Conservation (phyloP, 2,797 vertebrate species). For the Crocidura indochinensis region DNA sequence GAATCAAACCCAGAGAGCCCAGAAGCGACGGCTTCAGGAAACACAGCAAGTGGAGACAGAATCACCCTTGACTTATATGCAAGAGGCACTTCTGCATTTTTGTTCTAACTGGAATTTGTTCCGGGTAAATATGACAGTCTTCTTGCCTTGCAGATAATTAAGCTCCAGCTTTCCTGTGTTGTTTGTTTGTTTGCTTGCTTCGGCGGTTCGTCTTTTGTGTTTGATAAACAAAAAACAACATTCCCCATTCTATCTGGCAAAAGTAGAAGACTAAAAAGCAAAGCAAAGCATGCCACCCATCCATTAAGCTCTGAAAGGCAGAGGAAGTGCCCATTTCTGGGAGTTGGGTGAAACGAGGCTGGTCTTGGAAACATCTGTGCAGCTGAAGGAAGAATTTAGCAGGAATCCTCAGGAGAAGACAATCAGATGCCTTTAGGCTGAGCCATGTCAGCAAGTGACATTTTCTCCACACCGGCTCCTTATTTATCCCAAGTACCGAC, state of each 20-base stretch:
- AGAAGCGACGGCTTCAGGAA: slow-evolving; percentile 63
- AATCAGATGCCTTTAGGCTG: slow-evolving; percentile 5
- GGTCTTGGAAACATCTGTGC: slow-evolving; percentile 34
- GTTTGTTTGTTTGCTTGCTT: too few species aligned
- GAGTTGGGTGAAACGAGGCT: slow-evolving; percentile 1
- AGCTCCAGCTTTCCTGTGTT: slow-evolving; percentile 38
- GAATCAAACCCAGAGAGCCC: slow-evolving; percentile 25
- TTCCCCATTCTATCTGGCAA: slow-evolving; percentile 4
- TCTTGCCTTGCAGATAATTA: slow-evolving; percentile 73
- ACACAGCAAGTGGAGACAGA: slow-evolving; percentile 32
- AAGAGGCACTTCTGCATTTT: slow-evolving; percentile 1
- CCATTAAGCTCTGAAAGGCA: slow-evolving; percentile 58
- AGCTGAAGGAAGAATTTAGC: not conserved
- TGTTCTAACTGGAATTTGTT: slow-evolving; percentile 61
- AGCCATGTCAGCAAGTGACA: not conserved
- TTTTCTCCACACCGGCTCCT: not conserved
- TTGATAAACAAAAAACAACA: not conserved
- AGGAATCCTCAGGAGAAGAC: not conserved
- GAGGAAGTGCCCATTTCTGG: slow-evolving; percentile 53
- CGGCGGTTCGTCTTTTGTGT: too few species aligned
- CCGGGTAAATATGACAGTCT: slow-evolving; percentile 52
- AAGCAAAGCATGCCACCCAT: not conserved
- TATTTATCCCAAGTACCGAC: slow-evolving; percentile 4
- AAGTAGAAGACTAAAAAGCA: slow-evolving; percentile 31
- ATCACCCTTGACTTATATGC: slow-evolving; percentile 4